Evolutionary conservation across 2,797 vertebrate species (phyloP), one percentile per base, ranked within the genome.

Genomic region (Cyclura pinguis): DNA sequence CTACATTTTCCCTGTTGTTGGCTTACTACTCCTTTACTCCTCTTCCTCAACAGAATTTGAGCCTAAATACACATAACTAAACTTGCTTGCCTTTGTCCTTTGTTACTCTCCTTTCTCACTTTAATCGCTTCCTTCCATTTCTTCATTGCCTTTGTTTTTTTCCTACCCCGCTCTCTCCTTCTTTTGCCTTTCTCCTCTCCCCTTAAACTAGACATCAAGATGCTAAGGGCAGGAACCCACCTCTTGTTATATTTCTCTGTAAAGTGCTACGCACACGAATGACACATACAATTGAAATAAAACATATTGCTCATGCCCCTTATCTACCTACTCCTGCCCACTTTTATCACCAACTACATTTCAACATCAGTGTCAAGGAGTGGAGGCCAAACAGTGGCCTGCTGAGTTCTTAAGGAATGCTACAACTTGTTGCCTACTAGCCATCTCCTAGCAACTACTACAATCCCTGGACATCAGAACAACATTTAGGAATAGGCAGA

Each of bases 271-370:
- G 18, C 18, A 38, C 69, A 52, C 69, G 24, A 14, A n/a, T 32
- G 38, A 47, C 20, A 32, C 16, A 14, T 67, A 52, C n/a, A 72
- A 67, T 5, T n/a, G 77, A 20, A 86, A 27, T 67, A 67, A 62
- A 29, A 47, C n/a, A 9, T 80, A 22, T 50, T 69, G n/a, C 13
- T 82, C 78, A 69, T 32, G 27, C 24, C 27, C 32, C 78, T 88
- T 81, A 88, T 88, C n/a, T 81, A 72, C 81, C n/a, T 8, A 81
- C 73, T 73, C 47, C 78, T 78, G 74, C 57, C n/a, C 57, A 87
- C 55, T 78, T 80, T 80, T 52, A 72, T 88, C 22, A 57, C 50
- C 64, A 64, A 24, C n/a, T 88, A 24, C 55, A 55, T 81, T 80
- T 57, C 50, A 57, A 8, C 47, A 38, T 52, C 78, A 52, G 50